Evolutionary conservation across 2,888 invertebrate species (phyloP).

Genomic region (Campoletis raptor): DNA sequence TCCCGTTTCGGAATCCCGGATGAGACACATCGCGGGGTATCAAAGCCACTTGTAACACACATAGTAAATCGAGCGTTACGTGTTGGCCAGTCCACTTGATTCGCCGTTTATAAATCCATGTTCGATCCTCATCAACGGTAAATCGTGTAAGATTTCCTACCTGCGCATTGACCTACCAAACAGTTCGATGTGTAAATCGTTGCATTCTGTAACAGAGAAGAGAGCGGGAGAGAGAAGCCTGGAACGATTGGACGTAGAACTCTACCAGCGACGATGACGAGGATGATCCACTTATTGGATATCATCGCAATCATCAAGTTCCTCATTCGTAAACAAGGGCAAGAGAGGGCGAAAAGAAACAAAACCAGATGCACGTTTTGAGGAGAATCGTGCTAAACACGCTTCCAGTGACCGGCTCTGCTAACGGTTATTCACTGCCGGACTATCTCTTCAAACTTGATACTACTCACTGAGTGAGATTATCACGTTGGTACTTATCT

Average conservation of each 20-base stretch:
- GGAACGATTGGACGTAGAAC: neutral
- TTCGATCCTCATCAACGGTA: constrained; percentile 60
- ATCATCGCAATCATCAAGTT: constrained; percentile 38
- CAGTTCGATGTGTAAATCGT: constrained; percentile 6
- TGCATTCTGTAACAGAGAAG: constrained; percentile 16
- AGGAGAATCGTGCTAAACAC: constrained; percentile 53
- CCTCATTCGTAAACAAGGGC: constrained; percentile 14
- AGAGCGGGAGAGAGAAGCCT: neutral
- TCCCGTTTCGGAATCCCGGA: constrained; percentile 64
- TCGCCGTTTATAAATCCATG: constrained; percentile 49
- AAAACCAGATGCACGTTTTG: constrained; percentile 52
- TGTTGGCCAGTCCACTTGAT: constrained; percentile 6
- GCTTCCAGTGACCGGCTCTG: constrained; percentile 27
- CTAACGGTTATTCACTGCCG: constrained; percentile 60
- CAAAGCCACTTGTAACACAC: constrained; percentile 43
- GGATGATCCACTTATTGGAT: constrained; percentile 36
- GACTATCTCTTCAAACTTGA: constrained; percentile 55
- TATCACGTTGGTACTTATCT: neutral
- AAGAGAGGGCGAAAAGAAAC: constrained; percentile 15
- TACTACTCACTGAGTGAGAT: constrained; percentile 29
- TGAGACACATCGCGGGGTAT: constrained; percentile 34
- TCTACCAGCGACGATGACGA: constrained; percentile 7
- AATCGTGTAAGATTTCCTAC: constrained; percentile 44
- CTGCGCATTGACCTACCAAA: constrained; percentile 33
- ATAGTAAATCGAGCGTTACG: constrained; percentile 58